Evolutionary conservation across 2,888 invertebrate genomes (phyloP).

Genomic region (Danaus chrysippus): DNA sequence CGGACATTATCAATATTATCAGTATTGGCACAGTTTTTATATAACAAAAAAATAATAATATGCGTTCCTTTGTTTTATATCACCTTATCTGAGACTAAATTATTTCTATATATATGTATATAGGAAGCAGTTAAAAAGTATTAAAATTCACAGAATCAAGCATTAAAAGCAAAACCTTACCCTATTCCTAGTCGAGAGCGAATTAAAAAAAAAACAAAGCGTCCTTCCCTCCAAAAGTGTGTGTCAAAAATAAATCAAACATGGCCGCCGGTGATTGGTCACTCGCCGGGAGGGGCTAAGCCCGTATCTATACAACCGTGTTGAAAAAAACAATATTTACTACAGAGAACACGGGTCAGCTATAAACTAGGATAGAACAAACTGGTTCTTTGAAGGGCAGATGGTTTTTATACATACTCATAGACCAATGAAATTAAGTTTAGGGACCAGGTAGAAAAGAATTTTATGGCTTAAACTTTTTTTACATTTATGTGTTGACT

Average conservation of each 20-base stretch:
- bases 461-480: conserved; percentile 1
- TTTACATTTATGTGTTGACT: too few species aligned
- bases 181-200: conserved; percentile 28
- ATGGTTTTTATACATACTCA: conserved; percentile 4
- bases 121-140: not conserved
- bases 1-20: conserved; percentile 1
- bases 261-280: conserved; percentile 42
- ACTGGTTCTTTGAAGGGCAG: conserved; percentile 7
- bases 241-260: conserved; percentile 52
- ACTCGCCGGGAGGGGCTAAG: conserved; percentile 37
- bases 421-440: conserved; percentile 1
- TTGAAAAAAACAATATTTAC: conserved; percentile 6
- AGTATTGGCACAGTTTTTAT: conserved; percentile 5
- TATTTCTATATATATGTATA: not conserved
- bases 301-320: conserved; percentile 5
- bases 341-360: not conserved
- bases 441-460: conserved; percentile 1
- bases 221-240: conserved; percentile 40
- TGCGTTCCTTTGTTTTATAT: not conserved
- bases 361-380: conserved; percentile 7
- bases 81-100: too few species aligned
- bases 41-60: not conserved
- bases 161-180: conserved; percentile 18
- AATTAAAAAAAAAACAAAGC: conserved; percentile 29
- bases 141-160: conserved; percentile 6